Conservation (phyloP, 1,140 invertebrate species). For the Drosophila leontia region DNA sequence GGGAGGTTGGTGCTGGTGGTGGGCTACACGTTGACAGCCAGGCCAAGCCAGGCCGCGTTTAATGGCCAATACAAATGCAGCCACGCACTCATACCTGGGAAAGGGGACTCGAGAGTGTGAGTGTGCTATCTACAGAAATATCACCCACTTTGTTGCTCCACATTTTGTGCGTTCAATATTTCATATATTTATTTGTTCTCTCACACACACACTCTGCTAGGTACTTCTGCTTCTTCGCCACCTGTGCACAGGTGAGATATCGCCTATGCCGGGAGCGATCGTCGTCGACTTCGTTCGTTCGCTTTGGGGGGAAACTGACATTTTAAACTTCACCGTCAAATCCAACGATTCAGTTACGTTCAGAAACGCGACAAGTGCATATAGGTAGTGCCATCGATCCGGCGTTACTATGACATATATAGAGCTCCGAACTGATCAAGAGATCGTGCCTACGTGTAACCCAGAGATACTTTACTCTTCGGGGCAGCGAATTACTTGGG, state of each 20-base stretch:
- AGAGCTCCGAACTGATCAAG: background rate
- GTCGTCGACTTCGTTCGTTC: constrained; percentile 53
- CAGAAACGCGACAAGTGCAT: constrained; percentile 84
- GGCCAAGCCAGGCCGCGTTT: constrained; percentile 18
- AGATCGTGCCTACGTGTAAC: constrained; percentile 32
- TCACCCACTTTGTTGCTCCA: constrained; percentile 73
- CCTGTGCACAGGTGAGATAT: constrained; percentile 47
- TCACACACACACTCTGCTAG: constrained; percentile 1
- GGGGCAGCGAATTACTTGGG: constrained; percentile 84
- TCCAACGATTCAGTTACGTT: constrained; percentile 82
- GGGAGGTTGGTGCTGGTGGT: background rate
- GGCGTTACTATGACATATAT: background rate
- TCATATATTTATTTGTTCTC: constrained; percentile 77
- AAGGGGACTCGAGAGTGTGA: background rate
- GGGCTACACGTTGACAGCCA: constrained; percentile 41
- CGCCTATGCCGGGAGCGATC: constrained; percentile 45
- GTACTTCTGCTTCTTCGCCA: constrained; percentile 35
- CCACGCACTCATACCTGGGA: constrained; percentile 36
- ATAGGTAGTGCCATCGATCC: constrained; percentile 45
- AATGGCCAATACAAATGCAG: constrained; percentile 70
- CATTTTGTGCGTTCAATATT: constrained; percentile 78
- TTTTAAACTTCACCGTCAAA: constrained; percentile 80
- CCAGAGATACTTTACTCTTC: background rate
- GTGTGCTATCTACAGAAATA: constrained; percentile 64
- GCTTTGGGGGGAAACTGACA: constrained; percentile 52